These are phyloP conservation scores for Falcunculus frontatus DNA, from an alignment of 2,113 vertebrate genomes.

Conservation along the genomic window DNA sequence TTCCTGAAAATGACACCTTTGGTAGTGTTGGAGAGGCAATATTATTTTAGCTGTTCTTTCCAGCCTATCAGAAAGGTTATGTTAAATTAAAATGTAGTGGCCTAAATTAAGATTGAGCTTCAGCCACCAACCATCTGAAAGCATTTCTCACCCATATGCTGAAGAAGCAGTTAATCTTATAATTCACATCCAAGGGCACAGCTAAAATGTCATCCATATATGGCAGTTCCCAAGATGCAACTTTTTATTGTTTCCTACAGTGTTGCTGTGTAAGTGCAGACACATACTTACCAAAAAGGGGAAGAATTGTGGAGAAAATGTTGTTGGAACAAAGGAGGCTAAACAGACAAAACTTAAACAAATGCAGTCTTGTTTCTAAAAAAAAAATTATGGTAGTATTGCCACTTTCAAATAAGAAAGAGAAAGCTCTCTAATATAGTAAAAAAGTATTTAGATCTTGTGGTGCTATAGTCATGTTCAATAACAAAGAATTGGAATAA, in stretches of 20 bases:
- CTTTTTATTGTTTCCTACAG: not conserved
- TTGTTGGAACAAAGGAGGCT: not conserved
- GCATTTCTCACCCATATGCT: not conserved
- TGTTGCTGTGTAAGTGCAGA: not conserved
- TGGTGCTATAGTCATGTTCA: not conserved
- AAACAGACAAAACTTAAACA: not conserved
- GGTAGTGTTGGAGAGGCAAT: not conserved
- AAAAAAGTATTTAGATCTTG: not conserved
- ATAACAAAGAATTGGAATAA: not conserved
- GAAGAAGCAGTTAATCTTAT: not conserved
- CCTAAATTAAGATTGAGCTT: not conserved
- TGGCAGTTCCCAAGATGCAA: not conserved
- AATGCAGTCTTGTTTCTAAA: not conserved
- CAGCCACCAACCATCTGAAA: not conserved
- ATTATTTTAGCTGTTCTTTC: not conserved
- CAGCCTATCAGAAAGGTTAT: not conserved
- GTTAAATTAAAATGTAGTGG: not conserved
- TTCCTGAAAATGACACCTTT: not conserved
- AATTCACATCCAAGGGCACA: not conserved
- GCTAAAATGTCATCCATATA: not conserved
- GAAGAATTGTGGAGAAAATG: not conserved
- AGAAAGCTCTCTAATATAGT: not conserved
- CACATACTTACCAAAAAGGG: not conserved
- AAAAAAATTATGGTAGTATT: not conserved
- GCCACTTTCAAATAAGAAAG: not conserved